Evolutionary conservation across 2,113 vertebrate species (phyloP), one percentile per base, ranked within the genome.

Genomic region (Oxyura jamaicensis): DNA sequence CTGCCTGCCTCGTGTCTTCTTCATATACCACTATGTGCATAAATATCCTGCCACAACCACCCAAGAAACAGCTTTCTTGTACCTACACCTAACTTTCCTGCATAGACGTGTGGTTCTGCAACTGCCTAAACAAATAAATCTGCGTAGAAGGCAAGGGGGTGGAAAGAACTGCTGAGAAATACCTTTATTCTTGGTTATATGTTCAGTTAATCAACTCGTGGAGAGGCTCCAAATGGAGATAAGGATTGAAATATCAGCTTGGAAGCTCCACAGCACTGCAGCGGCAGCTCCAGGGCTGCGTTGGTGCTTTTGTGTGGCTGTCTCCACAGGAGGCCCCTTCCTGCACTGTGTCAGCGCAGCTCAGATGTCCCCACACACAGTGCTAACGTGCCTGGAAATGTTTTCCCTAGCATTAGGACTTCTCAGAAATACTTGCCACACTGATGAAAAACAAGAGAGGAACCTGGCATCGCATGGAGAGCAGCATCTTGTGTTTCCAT

Each of bases 181-280:
- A 7, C 4, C 11, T 71, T 55, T 53, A 22, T 44, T 44, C 33
- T 28, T 31, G 39, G 22, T 8, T 23, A n/a, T n/a, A 6, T 1
- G 14, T 9, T 33, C 7, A 2, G 56, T 22, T 23, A 4, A 33
- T 46, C 0, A 6, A 19, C 33, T 4, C 8, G 0, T 5, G 9
- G 1, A 11, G 67, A 20, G 56, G 53, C 23, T 50, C 35, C 53
- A 36, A 56, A 35, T 9, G 42, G 62, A 42, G 29, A 44, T 22
- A 53, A 42, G 10, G 25, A 48, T 28, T 67, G n/a, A 48, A 65
- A 28, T 3, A 6, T 1, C n/a, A 8, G 8, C 48, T 33, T 3
- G 3, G 10, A n/a, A n/a, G 8, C 8, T 0, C 6, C 0, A 2
- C 11, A 10, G 58, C 20, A 0, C 0, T 6, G 55, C 29, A 6